Evolutionary conservation across 2,797 vertebrate genomes (phyloP).

Genomic region (Crax fasciolata): DNA sequence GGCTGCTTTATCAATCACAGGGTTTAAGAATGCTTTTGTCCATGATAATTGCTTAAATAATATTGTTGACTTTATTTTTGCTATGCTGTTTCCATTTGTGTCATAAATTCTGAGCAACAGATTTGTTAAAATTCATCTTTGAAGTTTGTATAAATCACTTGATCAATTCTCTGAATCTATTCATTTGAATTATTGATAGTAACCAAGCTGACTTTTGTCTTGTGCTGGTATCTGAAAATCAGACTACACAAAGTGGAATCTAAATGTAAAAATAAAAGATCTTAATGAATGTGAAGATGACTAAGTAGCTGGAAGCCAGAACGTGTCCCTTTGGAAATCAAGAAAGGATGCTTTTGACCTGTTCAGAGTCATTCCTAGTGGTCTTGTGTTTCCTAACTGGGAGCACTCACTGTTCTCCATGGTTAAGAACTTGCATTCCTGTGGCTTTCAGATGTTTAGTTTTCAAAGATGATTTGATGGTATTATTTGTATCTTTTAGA

Average conservation of each 20-base stretch:
- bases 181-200: constrained; percentile 1
- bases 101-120: background rate
- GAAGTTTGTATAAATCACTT: background rate
- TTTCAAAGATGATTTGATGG: background rate
- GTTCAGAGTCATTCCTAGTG: background rate
- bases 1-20: background rate
- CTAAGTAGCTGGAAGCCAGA: background rate
- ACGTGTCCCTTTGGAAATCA: background rate
- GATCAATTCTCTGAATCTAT: background rate
- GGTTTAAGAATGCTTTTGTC: background rate
- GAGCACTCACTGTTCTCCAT: background rate
- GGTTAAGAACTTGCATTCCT: background rate
- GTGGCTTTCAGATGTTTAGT: background rate
- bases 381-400: background rate
- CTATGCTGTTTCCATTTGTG: background rate
- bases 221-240: background rate
- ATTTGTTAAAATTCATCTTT: constrained; percentile 21
- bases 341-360: background rate
- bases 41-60: background rate
- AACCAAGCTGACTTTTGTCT: constrained; percentile 2
- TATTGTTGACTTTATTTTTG: background rate
- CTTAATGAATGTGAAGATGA: background rate
- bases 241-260: background rate
- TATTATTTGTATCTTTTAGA: background rate
- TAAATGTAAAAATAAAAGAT: constrained; percentile 17